Base-by-base conservation (phyloP, 1,140 invertebrate species). In the Drosophila navojoa region DNA sequence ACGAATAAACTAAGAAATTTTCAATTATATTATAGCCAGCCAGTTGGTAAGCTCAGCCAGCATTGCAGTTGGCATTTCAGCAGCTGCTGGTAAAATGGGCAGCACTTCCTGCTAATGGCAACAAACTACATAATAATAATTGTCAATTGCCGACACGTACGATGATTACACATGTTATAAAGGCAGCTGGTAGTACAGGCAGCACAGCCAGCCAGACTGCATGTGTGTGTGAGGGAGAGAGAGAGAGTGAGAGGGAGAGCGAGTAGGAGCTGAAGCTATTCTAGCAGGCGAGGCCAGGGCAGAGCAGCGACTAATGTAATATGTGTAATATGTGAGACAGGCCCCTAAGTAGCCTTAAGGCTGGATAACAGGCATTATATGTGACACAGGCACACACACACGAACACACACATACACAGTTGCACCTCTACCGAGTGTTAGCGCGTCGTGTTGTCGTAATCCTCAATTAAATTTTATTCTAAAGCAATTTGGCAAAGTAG, bases 401-500 rank as follows among this genome's bases (percentile, higher is more conserved):
- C 42, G 54, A 49, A 67, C 15, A 15, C 19, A 45, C 32, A 45
- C 29, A 60, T 40, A 70, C 10, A 44, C 55, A 44, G 42, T 44
- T n/a, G 42, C 42, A 64, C 58, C 47, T 61, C 47, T 61, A 11
- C 59, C n/a, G 49, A 54, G 59, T 74, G 61, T 72, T 55, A 35
- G 53, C 50, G 44, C 15, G 60, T 9, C 32, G 58, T 59, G 50
- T 62, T 69, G 72, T 35, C 57, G 79, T 87, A 87, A 87, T 89
- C 84, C 84, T 76, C 84, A 87, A 87, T 87, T 87, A 87, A 87
- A 87, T 87, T 87, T 87, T 87, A 89, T 89, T 87, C 84, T 84
- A 87, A 89, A 87, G 84, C 84, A 89, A 87, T 87, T 87, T 87
- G 70, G 72, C 73, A 84, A 87, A 87, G 77, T 79, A 87, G 84